These are phyloP conservation scores for Cerastis rubricosa DNA, from an alignment of 2,888 invertebrate genomes.

Conservation along the genomic window DNA sequence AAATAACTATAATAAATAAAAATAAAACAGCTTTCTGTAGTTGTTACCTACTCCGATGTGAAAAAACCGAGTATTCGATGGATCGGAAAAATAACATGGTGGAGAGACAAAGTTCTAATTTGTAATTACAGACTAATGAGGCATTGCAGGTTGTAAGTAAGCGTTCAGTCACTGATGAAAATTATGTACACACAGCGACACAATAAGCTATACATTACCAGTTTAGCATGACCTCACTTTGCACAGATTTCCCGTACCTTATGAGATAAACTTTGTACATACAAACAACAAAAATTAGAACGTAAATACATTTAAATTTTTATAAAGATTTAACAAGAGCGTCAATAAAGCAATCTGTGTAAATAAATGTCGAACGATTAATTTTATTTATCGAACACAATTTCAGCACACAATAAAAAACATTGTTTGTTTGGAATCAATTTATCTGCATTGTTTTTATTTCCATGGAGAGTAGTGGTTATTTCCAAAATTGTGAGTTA, in stretches of 20 bases:
- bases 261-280: too few species aligned
- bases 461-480: neutral
- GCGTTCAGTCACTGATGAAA: neutral
- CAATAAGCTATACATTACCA: too few species aligned
- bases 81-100: too few species aligned
- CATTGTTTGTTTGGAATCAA: neutral
- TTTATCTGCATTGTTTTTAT: constrained; percentile 3
- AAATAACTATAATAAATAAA: too few species aligned
- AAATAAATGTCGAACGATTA: neutral
- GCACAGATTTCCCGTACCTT: too few species aligned
- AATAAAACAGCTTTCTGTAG: too few species aligned
- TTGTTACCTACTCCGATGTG: too few species aligned
- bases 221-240: too few species aligned
- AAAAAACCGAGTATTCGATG: too few species aligned
- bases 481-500: neutral
- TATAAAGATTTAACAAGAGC: neutral
- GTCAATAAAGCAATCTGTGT: neutral
- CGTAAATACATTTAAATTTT: neutral
- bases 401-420: neutral
- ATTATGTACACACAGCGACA: neutral
- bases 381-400: neutral
- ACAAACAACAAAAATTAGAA: neutral
- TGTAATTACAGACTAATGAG: too few species aligned
- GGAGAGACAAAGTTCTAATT: too few species aligned
- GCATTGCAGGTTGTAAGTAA: neutral